Percentiles rank a stretch among this genome's conserved stretches.
phyloP scores from a whole-genome alignment of 2,888 invertebrate genomes.

The Cetonia aurata region DNA sequence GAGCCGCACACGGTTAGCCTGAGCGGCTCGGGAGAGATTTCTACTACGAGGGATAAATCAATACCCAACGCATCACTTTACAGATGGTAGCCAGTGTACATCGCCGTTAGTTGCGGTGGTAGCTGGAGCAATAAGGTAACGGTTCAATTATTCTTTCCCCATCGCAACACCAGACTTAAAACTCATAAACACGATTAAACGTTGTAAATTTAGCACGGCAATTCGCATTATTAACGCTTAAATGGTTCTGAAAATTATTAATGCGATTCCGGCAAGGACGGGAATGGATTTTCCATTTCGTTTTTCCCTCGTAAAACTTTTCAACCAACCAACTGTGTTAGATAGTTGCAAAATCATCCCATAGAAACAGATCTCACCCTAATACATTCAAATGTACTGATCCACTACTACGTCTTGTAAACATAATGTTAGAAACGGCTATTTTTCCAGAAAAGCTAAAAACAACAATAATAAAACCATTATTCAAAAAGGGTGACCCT shows the following conservation, averaged over 20 bases:
- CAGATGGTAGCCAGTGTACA: slow-evolving; percentile 40
- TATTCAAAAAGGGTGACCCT: too few species aligned
- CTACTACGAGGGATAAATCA: slow-evolving; percentile 37
- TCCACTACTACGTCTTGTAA: too few species aligned
- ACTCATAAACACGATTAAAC: slow-evolving; percentile 37
- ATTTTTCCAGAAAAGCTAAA: too few species aligned
- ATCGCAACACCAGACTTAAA: slow-evolving; percentile 24
- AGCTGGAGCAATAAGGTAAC: slow-evolving; percentile 34
- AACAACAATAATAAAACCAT: too few species aligned
- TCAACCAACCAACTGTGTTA: too few species aligned
- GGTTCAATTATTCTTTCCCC: slow-evolving; percentile 39
- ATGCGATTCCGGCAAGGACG: slow-evolving; percentile 10
- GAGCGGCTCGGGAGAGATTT: slow-evolving; percentile 28
- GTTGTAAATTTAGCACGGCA: slow-evolving; percentile 32
- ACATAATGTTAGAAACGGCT: too few species aligned
- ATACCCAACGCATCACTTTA: slow-evolving; percentile 37
- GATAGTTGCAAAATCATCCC: too few species aligned
- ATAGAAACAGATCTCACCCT: too few species aligned
- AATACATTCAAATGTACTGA: too few species aligned
- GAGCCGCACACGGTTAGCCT: not conserved
- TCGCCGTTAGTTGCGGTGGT: slow-evolving; percentile 35
- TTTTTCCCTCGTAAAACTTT: too few species aligned
- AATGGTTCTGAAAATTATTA: slow-evolving; percentile 29
- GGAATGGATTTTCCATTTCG: not conserved
- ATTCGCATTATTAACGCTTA: slow-evolving; percentile 22